Percentiles rank a stretch among this genome's conserved stretches.
phyloP scores from a whole-genome alignment of 2,888 invertebrate species.

The Pachymerium ferrugineum region DNA sequence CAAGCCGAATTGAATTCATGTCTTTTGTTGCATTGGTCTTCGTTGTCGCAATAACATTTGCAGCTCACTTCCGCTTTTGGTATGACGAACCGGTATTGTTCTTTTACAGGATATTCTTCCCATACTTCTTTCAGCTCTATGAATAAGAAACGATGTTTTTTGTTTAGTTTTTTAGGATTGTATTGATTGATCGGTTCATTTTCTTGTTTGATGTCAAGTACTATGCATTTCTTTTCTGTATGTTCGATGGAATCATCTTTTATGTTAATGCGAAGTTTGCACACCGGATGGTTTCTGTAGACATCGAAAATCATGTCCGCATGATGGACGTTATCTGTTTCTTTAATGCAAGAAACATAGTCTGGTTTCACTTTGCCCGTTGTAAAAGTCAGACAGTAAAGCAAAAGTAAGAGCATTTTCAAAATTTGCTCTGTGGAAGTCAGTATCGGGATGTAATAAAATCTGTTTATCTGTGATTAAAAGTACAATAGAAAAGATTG shows the following conservation, averaged over 20 bases:
- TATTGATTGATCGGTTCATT: background rate
- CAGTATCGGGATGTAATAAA: too few species aligned
- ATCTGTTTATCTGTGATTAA: too few species aligned
- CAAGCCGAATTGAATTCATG: background rate
- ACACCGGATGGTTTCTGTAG: too few species aligned
- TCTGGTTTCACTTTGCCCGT: too few species aligned
- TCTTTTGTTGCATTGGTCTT: background rate
- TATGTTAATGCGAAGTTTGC: too few species aligned
- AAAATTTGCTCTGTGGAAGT: too few species aligned
- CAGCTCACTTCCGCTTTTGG: background rate
- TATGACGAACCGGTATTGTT: background rate
- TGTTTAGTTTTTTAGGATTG: background rate
- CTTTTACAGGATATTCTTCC: background rate
- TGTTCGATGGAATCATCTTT: background rate
- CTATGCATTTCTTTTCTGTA: background rate
- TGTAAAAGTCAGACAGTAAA: too few species aligned
- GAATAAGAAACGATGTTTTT: background rate
- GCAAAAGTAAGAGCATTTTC: too few species aligned
- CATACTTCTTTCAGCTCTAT: background rate
- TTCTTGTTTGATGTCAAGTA: background rate
- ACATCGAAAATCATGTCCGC: too few species aligned
- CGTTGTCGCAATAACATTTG: background rate
- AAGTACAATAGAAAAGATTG: too few species aligned
- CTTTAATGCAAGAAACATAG: too few species aligned
- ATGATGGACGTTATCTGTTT: too few species aligned